Evolutionary conservation across 2,797 vertebrate species (phyloP), one percentile per base, ranked within the genome.

Genomic region (Coilia nasus): DNA sequence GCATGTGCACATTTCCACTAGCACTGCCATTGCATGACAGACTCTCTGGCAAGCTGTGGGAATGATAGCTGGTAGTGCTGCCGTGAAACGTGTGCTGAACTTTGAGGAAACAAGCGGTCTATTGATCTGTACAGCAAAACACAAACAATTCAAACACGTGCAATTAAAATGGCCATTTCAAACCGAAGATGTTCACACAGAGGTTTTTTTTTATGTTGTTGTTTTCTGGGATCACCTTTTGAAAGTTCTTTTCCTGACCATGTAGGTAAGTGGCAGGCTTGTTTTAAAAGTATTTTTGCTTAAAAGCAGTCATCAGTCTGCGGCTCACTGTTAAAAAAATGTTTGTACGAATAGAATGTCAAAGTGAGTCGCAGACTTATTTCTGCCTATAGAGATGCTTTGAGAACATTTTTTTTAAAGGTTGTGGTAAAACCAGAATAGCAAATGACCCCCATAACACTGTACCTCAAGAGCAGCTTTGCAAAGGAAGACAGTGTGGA

Each of bases 1-100:
- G 12, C 89, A 88, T 81, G 86, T 85, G 83, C 56, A 81, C 82
- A 75, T 84, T 83, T 81, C 83, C 81, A 60, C 67, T 85, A 82
- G 87, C 44, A 85, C 83, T 83, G 84, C 85, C 81, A 81, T 87
- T 87, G 60, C 54, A 81, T 81, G 86, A 84, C 84, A 31, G 67
- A 25, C 81, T 85, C 50, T 86, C 85, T 57, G 64, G 62, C 46
- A 84, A 81, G 83, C 57, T 47, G 54, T 19, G 64, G 83, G 75
- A 60, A 78, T 64, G 81, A 84, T 67, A 75, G 67, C 25, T 21
- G 62, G 82, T 67, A 62, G 67, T 21, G 14, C 31, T 83, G 81
- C 59, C 28, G 6, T 85, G 28, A 6, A 62, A 85, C 28, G 83
- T 50, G 83, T 80, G 82, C 83, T 64, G 54, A 83, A 88, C 85